Conservation (phyloP, 2,888 invertebrate species). For the Notocelia uddmanniana region DNA sequence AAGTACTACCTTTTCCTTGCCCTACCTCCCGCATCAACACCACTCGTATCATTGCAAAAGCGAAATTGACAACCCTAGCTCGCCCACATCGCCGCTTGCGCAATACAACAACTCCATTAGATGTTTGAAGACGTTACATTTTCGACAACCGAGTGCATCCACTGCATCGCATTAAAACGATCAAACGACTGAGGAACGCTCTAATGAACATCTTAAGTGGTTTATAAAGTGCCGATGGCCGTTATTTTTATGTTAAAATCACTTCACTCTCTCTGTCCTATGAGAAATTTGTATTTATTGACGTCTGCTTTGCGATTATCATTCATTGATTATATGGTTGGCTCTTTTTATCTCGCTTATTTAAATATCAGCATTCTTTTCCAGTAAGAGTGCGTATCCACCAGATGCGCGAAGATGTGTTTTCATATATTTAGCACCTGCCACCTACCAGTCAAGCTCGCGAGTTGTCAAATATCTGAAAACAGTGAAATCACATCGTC, state of each 20-base stretch:
- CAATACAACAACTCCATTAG: constrained; percentile 82
- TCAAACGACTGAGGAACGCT: constrained; percentile 73
- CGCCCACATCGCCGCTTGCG: constrained; percentile 73
- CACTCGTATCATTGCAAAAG: background rate
- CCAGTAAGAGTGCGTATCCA: background rate
- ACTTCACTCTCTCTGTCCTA: constrained; percentile 64
- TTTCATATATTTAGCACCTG: too few relatives aligned
- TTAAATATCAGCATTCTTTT: background rate
- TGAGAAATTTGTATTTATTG: constrained; percentile 59
- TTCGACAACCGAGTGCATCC: constrained; percentile 55
- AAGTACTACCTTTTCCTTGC: too few relatives aligned
- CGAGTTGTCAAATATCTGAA: too few relatives aligned
- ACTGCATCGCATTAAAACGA: constrained; percentile 76
- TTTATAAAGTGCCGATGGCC: constrained; percentile 82
- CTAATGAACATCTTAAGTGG: constrained; percentile 83
- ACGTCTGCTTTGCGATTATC: constrained; percentile 34
- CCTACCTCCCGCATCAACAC: background rate
- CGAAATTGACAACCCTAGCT: constrained; percentile 61
- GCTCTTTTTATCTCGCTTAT: background rate
- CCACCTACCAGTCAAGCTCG: too few relatives aligned
- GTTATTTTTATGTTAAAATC: constrained; percentile 80
- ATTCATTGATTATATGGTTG: constrained; percentile 24
- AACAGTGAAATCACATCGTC: too few relatives aligned
- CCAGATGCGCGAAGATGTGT: too few relatives aligned
- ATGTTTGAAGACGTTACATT: constrained; percentile 60